Evolutionary conservation across 35 echinoderm and acorn worm species (phyloP).

Genomic region (Lytechinus variegatus): DNA sequence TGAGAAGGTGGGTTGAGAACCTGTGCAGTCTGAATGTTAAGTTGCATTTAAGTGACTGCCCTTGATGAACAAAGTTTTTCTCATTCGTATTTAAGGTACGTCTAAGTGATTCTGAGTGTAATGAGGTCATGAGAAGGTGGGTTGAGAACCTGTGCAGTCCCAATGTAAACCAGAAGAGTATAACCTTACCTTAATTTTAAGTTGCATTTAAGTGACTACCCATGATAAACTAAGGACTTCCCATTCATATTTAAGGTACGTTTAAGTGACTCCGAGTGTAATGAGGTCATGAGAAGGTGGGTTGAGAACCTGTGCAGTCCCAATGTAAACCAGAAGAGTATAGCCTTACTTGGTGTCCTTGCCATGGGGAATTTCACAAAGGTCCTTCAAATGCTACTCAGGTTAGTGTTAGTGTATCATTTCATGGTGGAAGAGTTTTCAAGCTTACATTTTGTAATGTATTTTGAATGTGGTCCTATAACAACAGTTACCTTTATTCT

Average conservation of each 20-base stretch:
- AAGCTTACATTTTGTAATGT: too few relatives aligned
- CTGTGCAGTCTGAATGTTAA: too few relatives aligned
- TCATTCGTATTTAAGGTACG: neutral
- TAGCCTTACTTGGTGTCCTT: constrained; percentile 80
- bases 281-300: constrained; percentile 85
- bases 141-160: too few relatives aligned
- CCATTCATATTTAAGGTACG: constrained; percentile 5
- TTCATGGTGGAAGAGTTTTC: too few relatives aligned
- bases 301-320: constrained; percentile 94
- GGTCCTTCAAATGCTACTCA: constrained; percentile 87
- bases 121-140: neutral
- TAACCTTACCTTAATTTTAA: constrained; percentile 25
- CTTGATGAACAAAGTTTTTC: too few relatives aligned
- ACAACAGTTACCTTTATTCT: too few relatives aligned
- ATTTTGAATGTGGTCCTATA: too few relatives aligned
- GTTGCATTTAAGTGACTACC: too few relatives aligned
- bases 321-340: constrained; percentile 89
- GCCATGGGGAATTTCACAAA: constrained; percentile 86
- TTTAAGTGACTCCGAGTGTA: constrained; percentile 71
- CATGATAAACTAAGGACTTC: too few relatives aligned
- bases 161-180: constrained; percentile 65
- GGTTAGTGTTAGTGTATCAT: too few relatives aligned
- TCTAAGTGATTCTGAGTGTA: constrained; percentile 68
- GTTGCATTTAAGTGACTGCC: too few relatives aligned
- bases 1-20: too few relatives aligned